Evolutionary conservation across 53 echinoderm and acorn worm genomes (phyloP), one percentile per base, ranked within the genome.

Genomic region (Paelopatides confundens): DNA sequence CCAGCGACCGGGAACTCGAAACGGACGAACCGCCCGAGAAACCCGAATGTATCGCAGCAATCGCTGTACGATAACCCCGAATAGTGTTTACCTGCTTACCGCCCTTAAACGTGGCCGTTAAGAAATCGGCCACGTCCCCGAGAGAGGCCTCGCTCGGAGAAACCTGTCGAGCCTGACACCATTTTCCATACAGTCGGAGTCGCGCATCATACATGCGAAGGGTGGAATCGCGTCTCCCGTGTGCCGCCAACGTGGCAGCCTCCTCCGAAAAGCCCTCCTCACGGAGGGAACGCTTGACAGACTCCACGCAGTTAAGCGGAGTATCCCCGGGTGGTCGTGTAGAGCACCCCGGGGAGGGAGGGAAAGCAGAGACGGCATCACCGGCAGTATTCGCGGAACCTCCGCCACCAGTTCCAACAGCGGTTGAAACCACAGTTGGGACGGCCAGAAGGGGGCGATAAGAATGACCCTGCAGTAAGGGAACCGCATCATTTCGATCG

Each of bases 1-100:
- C 69, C 35, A 69, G 69, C 24, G 29, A 32, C 24, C 69, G 24
- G 69, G 4, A 32, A n/a, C n/a, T n/a, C n/a, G 69, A 69, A 17
- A 69, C 69, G 8, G 15, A 5, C 15, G 65, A 37, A 37, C 81
- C 88, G 29, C 77, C 66, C 2, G 66, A 3, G 21, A 88, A 88
- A 2, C 81, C 88, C 14, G 3, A 0, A 46, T 88, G 88, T 14
- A 88, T 46, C 7, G 78, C 88, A 12, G 43, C 79, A 23, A 88
- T 79, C 10, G 88, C 88, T 2, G 88, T 77, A 5, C 66, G 5
- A 13, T 47, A 79, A 2, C 79, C 79, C 3, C 62, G 5, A 21
- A 88, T 47, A 1, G 88, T 88, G 3, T 63, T 54, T 14, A 88
- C 4, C 4, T 34, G 63, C 39, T 39, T 39, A 3, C 39, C 39